These are phyloP conservation scores for Aculops lycopersici DNA, from an alignment of 1,140 invertebrate species.

Conservation along the genomic window DNA sequence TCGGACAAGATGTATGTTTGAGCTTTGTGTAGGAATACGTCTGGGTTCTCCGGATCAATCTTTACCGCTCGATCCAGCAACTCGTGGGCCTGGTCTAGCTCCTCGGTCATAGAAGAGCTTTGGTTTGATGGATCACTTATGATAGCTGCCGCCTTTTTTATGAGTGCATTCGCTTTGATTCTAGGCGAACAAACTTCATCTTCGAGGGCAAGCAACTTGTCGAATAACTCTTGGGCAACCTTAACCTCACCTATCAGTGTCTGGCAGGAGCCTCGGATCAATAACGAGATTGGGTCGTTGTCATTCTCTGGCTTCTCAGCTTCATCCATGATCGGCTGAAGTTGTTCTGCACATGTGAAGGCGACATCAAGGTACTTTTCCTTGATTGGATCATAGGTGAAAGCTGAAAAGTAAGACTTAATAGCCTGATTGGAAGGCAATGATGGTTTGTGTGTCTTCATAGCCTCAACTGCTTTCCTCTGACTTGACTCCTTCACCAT, in stretches of 20 bases:
- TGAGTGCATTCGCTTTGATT: constrained; percentile 38
- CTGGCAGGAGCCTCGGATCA: constrained; percentile 5
- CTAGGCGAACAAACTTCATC: constrained; percentile 1
- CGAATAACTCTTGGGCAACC: constrained; percentile 1
- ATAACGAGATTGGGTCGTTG: background rate
- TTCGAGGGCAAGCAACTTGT: background rate
- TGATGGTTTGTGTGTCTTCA: background rate
- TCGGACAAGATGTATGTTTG: constrained; percentile 45
- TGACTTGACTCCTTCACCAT: constrained; percentile 4
- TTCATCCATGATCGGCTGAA: background rate
- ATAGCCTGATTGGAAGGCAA: background rate
- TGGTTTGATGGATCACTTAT: constrained; percentile 26
- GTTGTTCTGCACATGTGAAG: background rate
- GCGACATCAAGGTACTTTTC: background rate
- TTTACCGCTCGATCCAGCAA: constrained; percentile 33
- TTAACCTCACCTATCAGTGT: constrained; percentile 7
- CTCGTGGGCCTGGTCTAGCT: constrained; percentile 31
- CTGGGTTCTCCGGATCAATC: constrained; percentile 40
- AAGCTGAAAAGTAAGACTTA: too few species aligned
- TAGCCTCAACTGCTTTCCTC: constrained; percentile 3
- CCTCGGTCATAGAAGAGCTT: too few species aligned
- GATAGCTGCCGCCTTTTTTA: constrained; percentile 47
- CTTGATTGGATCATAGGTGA: background rate
- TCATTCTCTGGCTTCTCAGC: background rate
- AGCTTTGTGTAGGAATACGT: constrained; percentile 45